A percentile compares a stretch with the other conserved stretches of the same genome.
Conservation (phyloP, 2,888 invertebrate genomes). For the Metacarcinus magister region DNA sequence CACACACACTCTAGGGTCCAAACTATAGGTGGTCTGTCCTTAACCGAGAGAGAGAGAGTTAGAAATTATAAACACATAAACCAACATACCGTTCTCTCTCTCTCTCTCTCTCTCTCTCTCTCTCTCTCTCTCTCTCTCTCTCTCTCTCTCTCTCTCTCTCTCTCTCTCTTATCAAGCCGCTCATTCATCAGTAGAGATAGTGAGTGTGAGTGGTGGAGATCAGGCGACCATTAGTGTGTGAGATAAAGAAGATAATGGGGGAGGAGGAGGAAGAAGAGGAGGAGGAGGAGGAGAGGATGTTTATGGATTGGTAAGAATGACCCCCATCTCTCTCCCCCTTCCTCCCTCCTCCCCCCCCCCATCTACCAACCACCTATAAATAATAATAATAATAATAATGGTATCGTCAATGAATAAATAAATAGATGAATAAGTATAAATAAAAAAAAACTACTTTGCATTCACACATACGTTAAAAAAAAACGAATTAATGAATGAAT, state of each 20-base stretch:
- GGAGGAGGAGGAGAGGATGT: neutral
- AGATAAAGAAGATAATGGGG: neutral
- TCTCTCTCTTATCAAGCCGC: constrained; percentile 42
- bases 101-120: constrained; percentile 70
- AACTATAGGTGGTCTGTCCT: too few species aligned
- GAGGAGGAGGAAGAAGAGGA: neutral
- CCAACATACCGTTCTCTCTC: constrained; percentile 6
- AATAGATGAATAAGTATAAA: too few species aligned
- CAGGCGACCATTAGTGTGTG: neutral
- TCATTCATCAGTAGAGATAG: neutral
- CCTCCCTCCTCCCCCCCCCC: too few species aligned
- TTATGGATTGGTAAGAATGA: neutral
- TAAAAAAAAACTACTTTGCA: too few species aligned
- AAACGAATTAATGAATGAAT: too few species aligned
- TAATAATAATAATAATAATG: too few species aligned
- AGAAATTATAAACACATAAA: neutral
- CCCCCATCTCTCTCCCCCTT: too few species aligned
- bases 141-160: constrained; percentile 68
- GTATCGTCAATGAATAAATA: too few species aligned
- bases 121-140: constrained; percentile 68
- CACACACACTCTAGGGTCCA: too few species aligned
- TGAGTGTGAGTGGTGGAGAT: neutral
- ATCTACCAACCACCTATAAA: too few species aligned
- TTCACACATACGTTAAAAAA: too few species aligned
- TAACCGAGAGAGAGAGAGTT: neutral